These are phyloP conservation scores for Anisognathus igniventris DNA, from an alignment of 2,797 vertebrate species.

Conservation along the genomic window DNA sequence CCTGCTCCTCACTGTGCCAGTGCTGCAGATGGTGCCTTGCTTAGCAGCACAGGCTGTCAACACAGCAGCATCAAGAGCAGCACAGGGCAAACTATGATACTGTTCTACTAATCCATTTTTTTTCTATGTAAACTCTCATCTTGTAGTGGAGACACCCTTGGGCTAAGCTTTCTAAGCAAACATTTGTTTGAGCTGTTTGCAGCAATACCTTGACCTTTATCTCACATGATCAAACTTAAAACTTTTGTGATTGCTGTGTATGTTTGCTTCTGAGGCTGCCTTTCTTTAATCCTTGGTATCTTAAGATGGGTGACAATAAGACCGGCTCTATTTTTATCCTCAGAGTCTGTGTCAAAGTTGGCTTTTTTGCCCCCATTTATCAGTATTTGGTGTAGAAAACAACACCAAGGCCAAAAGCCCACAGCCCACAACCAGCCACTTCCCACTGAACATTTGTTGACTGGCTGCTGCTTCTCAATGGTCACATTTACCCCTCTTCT, in stretches of 20 bases:
- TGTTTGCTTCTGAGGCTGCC: not conserved
- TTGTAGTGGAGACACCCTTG: not conserved
- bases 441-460: not conserved
- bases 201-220: slow-evolving; percentile 2
- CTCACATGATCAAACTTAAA: not conserved
- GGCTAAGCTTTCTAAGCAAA: not conserved
- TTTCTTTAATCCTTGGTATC: not conserved
- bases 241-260: not conserved
- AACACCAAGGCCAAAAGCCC: not conserved
- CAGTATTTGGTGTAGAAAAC: not conserved
- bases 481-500: not conserved
- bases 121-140: not conserved
- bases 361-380: not conserved
- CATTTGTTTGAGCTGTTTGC: not conserved
- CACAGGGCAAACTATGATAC: not conserved
- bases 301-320: not conserved
- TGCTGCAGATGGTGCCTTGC: not conserved
- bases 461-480: not conserved
- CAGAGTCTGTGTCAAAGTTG: not conserved
- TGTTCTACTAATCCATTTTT: not conserved
- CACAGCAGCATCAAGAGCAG: not conserved
- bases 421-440: not conserved
- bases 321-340: not conserved
- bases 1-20: not conserved
- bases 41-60: not conserved